Evolutionary conservation across 2,888 invertebrate genomes (phyloP).

Genomic region (Athalia rosae): DNA sequence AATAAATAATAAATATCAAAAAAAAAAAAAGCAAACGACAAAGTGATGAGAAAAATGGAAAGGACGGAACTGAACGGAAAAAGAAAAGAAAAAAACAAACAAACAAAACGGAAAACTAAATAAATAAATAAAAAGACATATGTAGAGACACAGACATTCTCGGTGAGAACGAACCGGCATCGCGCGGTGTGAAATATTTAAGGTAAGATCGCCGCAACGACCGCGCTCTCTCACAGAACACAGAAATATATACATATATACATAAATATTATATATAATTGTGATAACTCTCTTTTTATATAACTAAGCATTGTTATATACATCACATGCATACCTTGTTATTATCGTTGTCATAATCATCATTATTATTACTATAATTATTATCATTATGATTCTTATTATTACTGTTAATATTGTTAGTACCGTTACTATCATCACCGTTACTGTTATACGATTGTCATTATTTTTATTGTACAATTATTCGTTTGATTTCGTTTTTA

Average conservation of each 20-base stretch:
- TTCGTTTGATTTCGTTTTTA: not conserved
- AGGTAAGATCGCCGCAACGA: constrained; percentile 48
- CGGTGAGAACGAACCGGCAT: constrained; percentile 17
- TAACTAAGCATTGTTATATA: not conserved
- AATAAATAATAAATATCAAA: not conserved
- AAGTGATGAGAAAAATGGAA: not conserved
- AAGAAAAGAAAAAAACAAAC: not conserved
- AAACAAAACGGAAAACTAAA: not conserved
- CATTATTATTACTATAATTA: not conserved
- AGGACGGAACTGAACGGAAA: not conserved
- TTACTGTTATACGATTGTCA: not conserved
- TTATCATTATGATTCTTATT: constrained; percentile 4
- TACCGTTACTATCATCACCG: constrained; percentile 4
- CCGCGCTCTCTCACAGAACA: constrained; percentile 70
- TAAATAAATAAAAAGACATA: constrained; percentile 12
- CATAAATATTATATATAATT: not conserved
- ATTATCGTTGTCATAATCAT: not conserved
- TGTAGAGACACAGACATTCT: constrained; percentile 27
- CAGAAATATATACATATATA: constrained; percentile 32
- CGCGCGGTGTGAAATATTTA: constrained; percentile 22
- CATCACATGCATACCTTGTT: constrained; percentile 1
- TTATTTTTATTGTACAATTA: not conserved
- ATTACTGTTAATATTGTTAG: not conserved
- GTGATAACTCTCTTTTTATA: not conserved
- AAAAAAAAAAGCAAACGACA: not conserved